Percentiles rank a stretch among this genome's conserved stretches.
phyloP scores from a whole-genome alignment of 2,113 vertebrate genomes.

The Sciurus niger region DNA sequence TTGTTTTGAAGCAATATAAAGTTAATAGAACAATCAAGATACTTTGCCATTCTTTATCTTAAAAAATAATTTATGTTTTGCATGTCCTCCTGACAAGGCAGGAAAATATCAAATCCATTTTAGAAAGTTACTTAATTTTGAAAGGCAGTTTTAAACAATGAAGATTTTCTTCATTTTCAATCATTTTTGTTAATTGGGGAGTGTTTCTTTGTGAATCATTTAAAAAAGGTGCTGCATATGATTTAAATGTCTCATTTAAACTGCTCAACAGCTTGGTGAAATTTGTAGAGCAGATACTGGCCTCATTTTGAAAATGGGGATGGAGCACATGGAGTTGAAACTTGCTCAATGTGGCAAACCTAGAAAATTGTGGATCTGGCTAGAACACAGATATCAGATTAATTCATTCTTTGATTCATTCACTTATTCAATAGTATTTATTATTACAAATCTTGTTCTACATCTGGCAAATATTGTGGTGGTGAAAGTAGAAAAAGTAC shows the following conservation, averaged over 20 bases:
- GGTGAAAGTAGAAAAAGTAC: neutral
- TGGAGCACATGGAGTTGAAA: neutral
- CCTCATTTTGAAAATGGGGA: conserved; percentile 3
- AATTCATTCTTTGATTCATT: neutral
- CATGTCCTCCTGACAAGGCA: neutral
- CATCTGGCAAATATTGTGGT: neutral
- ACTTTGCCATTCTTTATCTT: neutral
- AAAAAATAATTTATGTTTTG: neutral
- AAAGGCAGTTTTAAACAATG: neutral
- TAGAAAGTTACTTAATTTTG: neutral
- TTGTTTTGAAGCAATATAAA: conserved; percentile 33
- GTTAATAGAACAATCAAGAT: neutral
- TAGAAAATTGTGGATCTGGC: conserved; percentile 4
- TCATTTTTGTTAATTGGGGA: neutral
- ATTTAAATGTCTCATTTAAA: conserved; percentile 18
- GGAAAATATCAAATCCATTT: neutral
- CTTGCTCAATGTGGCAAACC: neutral
- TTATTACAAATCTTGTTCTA: neutral
- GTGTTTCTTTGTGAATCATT: conserved; percentile 14
- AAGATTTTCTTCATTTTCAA: conserved; percentile 27
- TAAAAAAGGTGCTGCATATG: neutral
- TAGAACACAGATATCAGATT: neutral
- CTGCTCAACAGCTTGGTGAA: neutral
- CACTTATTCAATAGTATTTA: neutral
- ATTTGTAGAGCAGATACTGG: neutral